Percentiles rank a stretch among this genome's conserved stretches.
These are phyloP conservation scores for Tetragnatha versicolor DNA, from an alignment of 1,140 invertebrate genomes.

Conservation along the genomic window DNA sequence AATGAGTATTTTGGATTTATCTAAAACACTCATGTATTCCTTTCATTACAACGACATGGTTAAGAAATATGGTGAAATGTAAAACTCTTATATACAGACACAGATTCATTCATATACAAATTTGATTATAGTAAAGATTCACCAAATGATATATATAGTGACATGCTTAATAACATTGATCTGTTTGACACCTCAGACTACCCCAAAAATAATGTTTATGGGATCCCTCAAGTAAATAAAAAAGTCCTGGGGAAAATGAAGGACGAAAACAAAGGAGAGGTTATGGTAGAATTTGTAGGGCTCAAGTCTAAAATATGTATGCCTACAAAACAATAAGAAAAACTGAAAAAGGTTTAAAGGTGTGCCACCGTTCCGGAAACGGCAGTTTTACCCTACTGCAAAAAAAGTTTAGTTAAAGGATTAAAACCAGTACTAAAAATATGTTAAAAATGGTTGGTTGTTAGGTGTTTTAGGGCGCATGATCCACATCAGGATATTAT, in stretches of 20 bases:
- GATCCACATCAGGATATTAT: no score
- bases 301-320: slow-evolving; percentile 66
- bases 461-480: no score
- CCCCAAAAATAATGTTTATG: slow-evolving; percentile 52
- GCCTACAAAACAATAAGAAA: slow-evolving; percentile 58
- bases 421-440: no score
- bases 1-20: slow-evolving; percentile 58
- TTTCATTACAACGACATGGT: slow-evolving; percentile 60
- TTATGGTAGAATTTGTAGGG: slow-evolving; percentile 64
- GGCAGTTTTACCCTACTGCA: no score
- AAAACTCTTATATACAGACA: slow-evolving; percentile 57
- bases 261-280: slow-evolving; percentile 64
- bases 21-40: slow-evolving; percentile 60
- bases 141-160: slow-evolving; percentile 54
- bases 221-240: slow-evolving; percentile 62
- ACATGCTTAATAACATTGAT: slow-evolving; percentile 52
- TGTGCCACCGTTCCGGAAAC: no score
- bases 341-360: no score
- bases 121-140: no score
- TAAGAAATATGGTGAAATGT: slow-evolving; percentile 56
- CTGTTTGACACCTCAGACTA: slow-evolving; percentile 56
- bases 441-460: no score
- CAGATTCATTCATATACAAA: slow-evolving; percentile 52
- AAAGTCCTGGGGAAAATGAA: slow-evolving; percentile 67
- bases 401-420: no score